Evolutionary conservation across 2,888 invertebrate genomes (phyloP).

Genomic region (Dione vanillae): DNA sequence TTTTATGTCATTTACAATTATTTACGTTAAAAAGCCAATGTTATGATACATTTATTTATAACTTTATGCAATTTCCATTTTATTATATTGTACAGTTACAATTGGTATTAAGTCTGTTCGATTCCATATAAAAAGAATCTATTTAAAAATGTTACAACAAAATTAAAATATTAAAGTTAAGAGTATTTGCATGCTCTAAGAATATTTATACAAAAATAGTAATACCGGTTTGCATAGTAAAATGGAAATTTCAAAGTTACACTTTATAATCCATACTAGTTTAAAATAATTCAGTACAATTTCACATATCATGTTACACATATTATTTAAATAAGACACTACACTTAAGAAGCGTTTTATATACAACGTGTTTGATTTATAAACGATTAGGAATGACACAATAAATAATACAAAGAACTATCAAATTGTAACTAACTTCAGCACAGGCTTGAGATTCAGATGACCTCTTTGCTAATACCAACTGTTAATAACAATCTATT

Average conservation of each 20-base stretch:
- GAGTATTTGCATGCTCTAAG: neutral
- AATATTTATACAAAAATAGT: conserved; percentile 12
- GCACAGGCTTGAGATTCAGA: conserved; percentile 1
- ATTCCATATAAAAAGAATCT: neutral
- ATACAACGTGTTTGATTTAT: conserved; percentile 20
- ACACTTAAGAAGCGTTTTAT: conserved; percentile 23
- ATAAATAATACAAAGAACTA: neutral
- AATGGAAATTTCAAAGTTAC: conserved; percentile 25
- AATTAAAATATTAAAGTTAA: neutral
- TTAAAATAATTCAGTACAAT: conserved; percentile 21
- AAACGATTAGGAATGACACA: conserved; percentile 27
- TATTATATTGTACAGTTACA: neutral
- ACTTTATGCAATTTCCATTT: conserved; percentile 20
- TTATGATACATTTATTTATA: neutral
- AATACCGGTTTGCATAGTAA: neutral
- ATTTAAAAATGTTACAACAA: neutral
- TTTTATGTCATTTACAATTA: conserved; percentile 35
- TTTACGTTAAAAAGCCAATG: conserved; percentile 20
- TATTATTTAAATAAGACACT: conserved; percentile 23
- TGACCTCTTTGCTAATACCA: conserved; percentile 3
- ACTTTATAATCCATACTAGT: neutral
- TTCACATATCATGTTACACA: conserved; percentile 21
- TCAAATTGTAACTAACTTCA: conserved; percentile 4
- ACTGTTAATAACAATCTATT: neutral
- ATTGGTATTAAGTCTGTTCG: neutral